phyloP scores from a whole-genome alignment of 2,888 invertebrate genomes.

The Metacarcinus magister region DNA sequence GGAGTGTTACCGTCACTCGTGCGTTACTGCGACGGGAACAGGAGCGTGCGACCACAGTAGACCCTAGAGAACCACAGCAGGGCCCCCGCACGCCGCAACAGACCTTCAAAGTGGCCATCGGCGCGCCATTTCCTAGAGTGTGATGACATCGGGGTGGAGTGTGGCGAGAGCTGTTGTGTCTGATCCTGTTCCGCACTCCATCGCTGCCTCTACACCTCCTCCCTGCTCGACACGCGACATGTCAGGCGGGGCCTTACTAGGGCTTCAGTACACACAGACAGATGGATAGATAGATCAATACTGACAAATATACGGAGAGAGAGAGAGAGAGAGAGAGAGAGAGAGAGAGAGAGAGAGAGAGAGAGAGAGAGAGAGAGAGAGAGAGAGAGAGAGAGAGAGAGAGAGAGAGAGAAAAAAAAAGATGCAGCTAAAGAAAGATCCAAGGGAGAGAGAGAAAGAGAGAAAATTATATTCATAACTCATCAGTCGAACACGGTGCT shows the following conservation, averaged over 20 bases:
- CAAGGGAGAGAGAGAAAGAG: not conserved
- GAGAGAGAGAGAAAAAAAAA: not conserved
- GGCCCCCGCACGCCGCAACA: not conserved
- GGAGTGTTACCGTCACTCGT: conserved; percentile 46
- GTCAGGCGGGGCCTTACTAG: not conserved
- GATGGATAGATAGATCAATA: not conserved
- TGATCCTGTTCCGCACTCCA: not conserved
- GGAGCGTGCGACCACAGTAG: conserved; percentile 35
- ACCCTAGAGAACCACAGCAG: not conserved
- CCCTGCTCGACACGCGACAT: not conserved
- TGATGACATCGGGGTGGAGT: conserved; percentile 15
- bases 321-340: conserved; percentile 30
- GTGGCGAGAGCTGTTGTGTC: not conserved
- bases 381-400: not conserved
- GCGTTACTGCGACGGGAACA: conserved; percentile 38
- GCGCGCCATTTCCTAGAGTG: not conserved
- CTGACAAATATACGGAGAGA: not conserved
- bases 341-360: conserved; percentile 47
- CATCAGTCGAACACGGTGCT: not conserved
- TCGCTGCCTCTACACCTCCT: not conserved
- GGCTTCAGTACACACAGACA: not conserved
- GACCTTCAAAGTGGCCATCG: conserved; percentile 43
- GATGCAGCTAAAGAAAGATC: too few species aligned
- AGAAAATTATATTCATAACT: conserved; percentile 50
- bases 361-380: conserved; percentile 39